These are phyloP conservation scores for Pygoscelis adeliae DNA, from an alignment of 2,113 vertebrate species.

Conservation along the genomic window DNA sequence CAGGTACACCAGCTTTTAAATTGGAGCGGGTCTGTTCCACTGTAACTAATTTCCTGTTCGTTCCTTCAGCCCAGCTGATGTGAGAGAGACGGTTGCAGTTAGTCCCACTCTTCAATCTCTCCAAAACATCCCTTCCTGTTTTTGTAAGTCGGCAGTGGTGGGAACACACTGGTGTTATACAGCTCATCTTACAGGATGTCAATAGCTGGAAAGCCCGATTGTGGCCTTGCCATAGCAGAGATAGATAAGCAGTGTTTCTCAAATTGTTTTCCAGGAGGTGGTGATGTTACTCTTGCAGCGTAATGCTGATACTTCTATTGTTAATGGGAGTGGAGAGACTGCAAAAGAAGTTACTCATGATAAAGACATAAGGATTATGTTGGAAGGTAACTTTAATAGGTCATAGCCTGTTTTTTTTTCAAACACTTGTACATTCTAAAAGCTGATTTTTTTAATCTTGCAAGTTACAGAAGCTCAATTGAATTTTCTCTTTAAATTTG, in stretches of 20 bases:
- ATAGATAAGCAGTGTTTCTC: not conserved
- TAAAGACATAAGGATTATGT: slow-evolving; percentile 91
- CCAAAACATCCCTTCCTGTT: slow-evolving; percentile 29
- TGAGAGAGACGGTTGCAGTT: not conserved
- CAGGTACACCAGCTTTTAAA: not conserved
- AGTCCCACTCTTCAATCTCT: not conserved
- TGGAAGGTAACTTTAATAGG: slow-evolving; percentile 82
- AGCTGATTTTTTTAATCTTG: not conserved
- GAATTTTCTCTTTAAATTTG: not conserved
- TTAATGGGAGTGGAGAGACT: slow-evolving; percentile 89
- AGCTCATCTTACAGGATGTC: not conserved
- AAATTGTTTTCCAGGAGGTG: slow-evolving; percentile 81
- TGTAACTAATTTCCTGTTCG: not conserved
- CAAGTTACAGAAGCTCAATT: not conserved
- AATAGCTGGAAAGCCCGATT: not conserved
- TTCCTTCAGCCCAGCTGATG: not conserved
- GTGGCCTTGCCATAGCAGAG: not conserved
- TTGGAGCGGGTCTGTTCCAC: not conserved
- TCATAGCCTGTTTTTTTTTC: not conserved
- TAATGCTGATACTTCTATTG: slow-evolving; percentile 82
- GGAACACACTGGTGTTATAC: not conserved
- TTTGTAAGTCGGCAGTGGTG: not conserved
- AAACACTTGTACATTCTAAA: not conserved
- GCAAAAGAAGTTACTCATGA: slow-evolving; percentile 89
- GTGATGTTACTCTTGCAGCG: slow-evolving; percentile 89